A percentile compares a stretch with the other conserved stretches of the same genome.
These are phyloP conservation scores for Andrena praecox DNA, from an alignment of 2,888 invertebrate genomes.

Conservation along the genomic window DNA sequence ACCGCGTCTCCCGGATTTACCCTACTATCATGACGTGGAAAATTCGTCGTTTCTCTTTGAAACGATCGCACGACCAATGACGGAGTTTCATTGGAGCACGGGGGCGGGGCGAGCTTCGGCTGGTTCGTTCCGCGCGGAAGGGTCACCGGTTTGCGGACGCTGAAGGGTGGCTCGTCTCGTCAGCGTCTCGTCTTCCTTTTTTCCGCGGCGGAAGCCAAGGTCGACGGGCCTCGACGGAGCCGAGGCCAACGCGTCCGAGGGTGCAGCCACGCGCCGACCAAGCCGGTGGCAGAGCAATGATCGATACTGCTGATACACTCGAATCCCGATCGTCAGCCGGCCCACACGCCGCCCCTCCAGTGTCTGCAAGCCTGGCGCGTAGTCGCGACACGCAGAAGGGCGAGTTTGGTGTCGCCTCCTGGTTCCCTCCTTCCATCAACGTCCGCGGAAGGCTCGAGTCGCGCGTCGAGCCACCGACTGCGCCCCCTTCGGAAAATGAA, in stretches of 20 bases:
- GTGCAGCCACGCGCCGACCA: slow-evolving; percentile 28
- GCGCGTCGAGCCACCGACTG: slow-evolving; percentile 57
- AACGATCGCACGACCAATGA: too few species aligned
- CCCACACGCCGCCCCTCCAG: slow-evolving; percentile 5
- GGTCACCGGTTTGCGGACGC: not conserved
- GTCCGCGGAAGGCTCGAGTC: slow-evolving; percentile 32
- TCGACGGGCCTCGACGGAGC: slow-evolving; percentile 50
- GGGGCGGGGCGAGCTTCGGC: not conserved
- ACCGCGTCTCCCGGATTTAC: too few species aligned
- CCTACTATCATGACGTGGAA: too few species aligned
- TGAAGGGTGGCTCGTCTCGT: slow-evolving; percentile 43
- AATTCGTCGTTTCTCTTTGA: too few species aligned
- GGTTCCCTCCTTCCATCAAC: slow-evolving; percentile 33
- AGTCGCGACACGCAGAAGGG: slow-evolving; percentile 42
- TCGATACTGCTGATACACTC: slow-evolving; percentile 69
- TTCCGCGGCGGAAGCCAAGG: slow-evolving; percentile 52
- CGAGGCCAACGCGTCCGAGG: slow-evolving; percentile 34
- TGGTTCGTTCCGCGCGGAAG: not conserved
- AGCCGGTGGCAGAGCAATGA: slow-evolving; percentile 48
- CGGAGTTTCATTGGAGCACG: too few species aligned
- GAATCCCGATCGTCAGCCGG: slow-evolving; percentile 63
- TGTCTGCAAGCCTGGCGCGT: slow-evolving; percentile 14
- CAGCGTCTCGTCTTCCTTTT: slow-evolving; percentile 55
- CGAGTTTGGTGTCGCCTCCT: slow-evolving; percentile 45
- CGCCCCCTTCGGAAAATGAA: slow-evolving; percentile 74